These are phyloP conservation scores for Episyrphus balteatus DNA, from an alignment of 1,140 invertebrate species.

Conservation along the genomic window DNA sequence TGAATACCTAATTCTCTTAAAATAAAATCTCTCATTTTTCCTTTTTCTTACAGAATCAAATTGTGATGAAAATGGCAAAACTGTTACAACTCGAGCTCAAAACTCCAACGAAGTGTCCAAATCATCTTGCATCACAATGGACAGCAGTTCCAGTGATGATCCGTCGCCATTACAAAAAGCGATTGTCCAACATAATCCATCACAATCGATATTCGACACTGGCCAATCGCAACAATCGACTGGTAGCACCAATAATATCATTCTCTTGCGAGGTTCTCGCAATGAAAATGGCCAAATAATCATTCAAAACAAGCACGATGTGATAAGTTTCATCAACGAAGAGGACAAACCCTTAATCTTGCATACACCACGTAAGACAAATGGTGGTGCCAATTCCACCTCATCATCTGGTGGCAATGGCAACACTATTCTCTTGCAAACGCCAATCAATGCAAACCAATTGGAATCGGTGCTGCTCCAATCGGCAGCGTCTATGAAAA, in stretches of 20 bases:
- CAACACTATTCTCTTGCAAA: constrained; percentile 31
- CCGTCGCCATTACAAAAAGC: no score
- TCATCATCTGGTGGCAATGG: neutral
- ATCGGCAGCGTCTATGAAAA: constrained; percentile 8
- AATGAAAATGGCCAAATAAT: constrained; percentile 37
- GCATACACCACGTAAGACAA: no score
- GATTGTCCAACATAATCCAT: no score
- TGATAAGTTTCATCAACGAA: constrained; percentile 29
- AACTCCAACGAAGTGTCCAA: no score
- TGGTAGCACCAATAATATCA: constrained; percentile 31
- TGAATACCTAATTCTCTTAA: no score
- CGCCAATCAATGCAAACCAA: constrained; percentile 35
- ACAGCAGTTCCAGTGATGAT: no score
- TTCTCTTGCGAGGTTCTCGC: constrained; percentile 33
- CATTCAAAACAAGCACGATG: constrained; percentile 35
- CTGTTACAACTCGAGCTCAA: no score
- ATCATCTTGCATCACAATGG: no score
- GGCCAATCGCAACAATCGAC: constrained; percentile 10
- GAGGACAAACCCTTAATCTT: constrained; percentile 10
- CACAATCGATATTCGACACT: no score
- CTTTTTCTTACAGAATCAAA: no score
- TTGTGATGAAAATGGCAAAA: no score
- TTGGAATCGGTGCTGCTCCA: constrained; percentile 26
- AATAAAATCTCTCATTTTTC: no score
- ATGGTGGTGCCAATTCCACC: neutral